Base-by-base conservation (phyloP, 2,888 invertebrate genomes). In the Dorcus hopei region DNA sequence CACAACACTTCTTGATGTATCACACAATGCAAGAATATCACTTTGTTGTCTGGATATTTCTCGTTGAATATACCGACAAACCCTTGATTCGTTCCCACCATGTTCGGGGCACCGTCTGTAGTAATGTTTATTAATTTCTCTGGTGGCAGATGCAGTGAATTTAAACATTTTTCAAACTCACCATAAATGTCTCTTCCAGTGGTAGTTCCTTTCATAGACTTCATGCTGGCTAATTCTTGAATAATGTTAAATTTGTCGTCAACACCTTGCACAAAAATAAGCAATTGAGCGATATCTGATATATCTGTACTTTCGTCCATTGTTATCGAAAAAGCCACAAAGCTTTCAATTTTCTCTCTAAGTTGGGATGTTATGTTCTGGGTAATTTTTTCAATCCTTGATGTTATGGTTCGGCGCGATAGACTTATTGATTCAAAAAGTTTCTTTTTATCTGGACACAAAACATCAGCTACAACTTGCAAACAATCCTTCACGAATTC, bases 41-140 rank as follows among this genome's bases (percentile, higher is more conserved):
- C 45, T 9, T 45, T 45, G 16, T 45, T n/a, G 45, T 14, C 45
- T 45, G n/a, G 45, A 45, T 45, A 54, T 52, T 61, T 52, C 33
- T 40, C 58, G 45, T 45, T 45, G 55, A 60, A 65, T 51, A 64
- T 52, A 9, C 60, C 61, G 54, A 65, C 43, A 53, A 66, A 61
- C 54, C 59, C 63, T 41, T 61, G 64, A 40, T 58, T 58, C 9
- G n/a, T 49, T 53, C 62, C 63, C 38, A 38, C 57, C 59, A 66
- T 65, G 48, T 62, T 60, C 53, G 62, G 66, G 39, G 62, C 61
- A 9, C 60, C 59, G 42, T 63, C 63, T 47, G 65, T 68, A 40
- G 65, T 61, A 54, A 65, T 64, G n/a, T 58, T 51, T 16, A 61
- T 58, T 56, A 65, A 60, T 59, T 65, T 66, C 45, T 45, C 9